Conservation (phyloP, 2,888 invertebrate genomes). For the Epirrhoe tristata region DNA sequence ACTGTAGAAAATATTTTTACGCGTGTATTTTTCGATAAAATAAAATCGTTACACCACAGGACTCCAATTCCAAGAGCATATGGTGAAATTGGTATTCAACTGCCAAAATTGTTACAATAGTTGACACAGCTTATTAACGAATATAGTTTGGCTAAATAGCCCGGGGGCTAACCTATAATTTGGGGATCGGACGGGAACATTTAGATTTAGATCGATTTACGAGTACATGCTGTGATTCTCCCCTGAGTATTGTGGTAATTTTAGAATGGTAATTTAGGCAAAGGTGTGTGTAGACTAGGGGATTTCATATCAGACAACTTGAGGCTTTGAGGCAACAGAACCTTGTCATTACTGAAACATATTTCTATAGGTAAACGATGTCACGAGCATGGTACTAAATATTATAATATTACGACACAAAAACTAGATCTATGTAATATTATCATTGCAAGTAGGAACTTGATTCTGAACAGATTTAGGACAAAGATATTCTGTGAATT, state of each 20-base stretch:
- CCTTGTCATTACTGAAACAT: background rate
- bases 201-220: constrained; percentile 69
- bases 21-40: constrained; percentile 22
- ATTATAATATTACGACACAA: too few relatives aligned
- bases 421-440: too few relatives aligned
- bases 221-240: constrained; percentile 61
- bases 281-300: constrained; percentile 6
- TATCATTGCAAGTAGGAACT: too few relatives aligned
- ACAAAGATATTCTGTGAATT: too few relatives aligned
- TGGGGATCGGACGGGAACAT: constrained; percentile 64
- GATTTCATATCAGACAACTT: background rate
- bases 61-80: constrained; percentile 57
- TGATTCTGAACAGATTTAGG: too few relatives aligned
- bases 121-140: constrained; percentile 77
- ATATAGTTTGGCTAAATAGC: constrained; percentile 74
- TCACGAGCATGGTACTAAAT: too few relatives aligned
- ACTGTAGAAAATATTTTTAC: too few relatives aligned
- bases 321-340: background rate
- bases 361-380: background rate
- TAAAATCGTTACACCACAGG: constrained; percentile 48
- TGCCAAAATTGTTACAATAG: constrained; percentile 67
- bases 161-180: constrained; percentile 79
- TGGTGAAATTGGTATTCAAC: constrained; percentile 61
- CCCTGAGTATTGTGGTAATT: constrained; percentile 57
- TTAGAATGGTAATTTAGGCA: constrained; percentile 62